Evolutionary conservation across 1,140 invertebrate species (phyloP).

Genomic region (Eciton burchellii): DNA sequence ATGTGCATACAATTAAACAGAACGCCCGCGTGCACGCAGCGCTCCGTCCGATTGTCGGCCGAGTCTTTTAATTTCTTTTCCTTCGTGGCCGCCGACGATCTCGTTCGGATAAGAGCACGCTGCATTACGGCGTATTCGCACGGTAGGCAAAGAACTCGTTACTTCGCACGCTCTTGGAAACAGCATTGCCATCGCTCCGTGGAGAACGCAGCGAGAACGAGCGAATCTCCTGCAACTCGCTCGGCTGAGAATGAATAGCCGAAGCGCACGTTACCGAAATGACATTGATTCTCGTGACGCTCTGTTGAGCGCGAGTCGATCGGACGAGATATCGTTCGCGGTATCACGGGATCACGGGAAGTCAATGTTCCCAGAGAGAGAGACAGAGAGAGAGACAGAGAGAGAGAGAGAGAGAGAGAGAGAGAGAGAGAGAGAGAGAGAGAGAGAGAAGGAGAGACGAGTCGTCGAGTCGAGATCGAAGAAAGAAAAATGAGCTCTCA

Average conservation of each 20-base stretch:
- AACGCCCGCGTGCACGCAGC: slow-evolving; percentile 38
- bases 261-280: background rate
- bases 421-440: background rate
- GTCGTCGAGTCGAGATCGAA: too few relatives aligned
- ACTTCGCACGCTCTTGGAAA: slow-evolving; percentile 75
- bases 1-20: slow-evolving; percentile 60
- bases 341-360: background rate
- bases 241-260: slow-evolving; percentile 23
- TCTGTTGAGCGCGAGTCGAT: background rate
- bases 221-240: slow-evolving; percentile 45
- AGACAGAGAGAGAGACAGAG: too few relatives aligned
- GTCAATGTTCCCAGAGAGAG: background rate
- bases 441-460: background rate
- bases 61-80: slow-evolving; percentile 70
- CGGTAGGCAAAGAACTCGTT: slow-evolving; percentile 71
- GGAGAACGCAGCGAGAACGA: slow-evolving; percentile 58
- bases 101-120: slow-evolving; percentile 66
- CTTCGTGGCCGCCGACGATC: slow-evolving; percentile 64
- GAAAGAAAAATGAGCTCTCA: slow-evolving; percentile 81
- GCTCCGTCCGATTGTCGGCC: slow-evolving; percentile 66
- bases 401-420: too few relatives aligned
- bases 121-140: slow-evolving; percentile 72
- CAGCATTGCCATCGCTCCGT: slow-evolving; percentile 70
- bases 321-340: background rate
- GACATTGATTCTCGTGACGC: background rate